Evolutionary conservation across 1,140 invertebrate genomes (phyloP).

Genomic region (Nephotettix cincticeps): DNA sequence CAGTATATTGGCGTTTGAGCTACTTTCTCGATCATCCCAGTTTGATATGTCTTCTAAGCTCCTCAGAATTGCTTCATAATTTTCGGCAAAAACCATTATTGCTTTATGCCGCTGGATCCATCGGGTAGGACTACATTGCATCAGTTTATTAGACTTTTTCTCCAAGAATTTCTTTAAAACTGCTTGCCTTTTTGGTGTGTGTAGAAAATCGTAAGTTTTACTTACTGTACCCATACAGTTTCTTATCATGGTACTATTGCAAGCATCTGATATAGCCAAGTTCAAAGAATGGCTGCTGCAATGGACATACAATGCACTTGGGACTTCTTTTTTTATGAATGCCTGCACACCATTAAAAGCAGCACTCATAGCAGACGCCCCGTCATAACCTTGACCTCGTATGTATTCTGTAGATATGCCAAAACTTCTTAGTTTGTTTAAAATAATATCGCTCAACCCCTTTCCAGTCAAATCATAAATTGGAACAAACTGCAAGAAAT

Average conservation of each 20-base stretch:
- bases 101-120: conserved; percentile 24
- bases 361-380: background rate
- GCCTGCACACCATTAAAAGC: background rate
- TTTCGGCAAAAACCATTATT: conserved; percentile 1
- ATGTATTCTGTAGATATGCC: background rate
- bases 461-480: conserved; percentile 2
- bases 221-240: background rate
- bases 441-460: background rate
- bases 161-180: background rate
- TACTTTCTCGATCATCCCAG: conserved; percentile 19
- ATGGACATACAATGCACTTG: background rate
- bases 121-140: conserved; percentile 7
- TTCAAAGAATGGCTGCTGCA: conserved; percentile 17
- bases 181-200: conserved; percentile 5
- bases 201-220: conserved; percentile 2
- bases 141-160: background rate
- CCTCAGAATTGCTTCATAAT: background rate
- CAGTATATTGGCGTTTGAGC: background rate
- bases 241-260: background rate
- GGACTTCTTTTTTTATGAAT: background rate
- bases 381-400: background rate
- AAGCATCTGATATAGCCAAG: background rate
- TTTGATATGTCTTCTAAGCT: conserved; percentile 14
- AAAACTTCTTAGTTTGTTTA: background rate
- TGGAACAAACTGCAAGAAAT: background rate